phyloP scores from a whole-genome alignment of 2,113 vertebrate genomes.

The Tenebrosternarchus preto region DNA sequence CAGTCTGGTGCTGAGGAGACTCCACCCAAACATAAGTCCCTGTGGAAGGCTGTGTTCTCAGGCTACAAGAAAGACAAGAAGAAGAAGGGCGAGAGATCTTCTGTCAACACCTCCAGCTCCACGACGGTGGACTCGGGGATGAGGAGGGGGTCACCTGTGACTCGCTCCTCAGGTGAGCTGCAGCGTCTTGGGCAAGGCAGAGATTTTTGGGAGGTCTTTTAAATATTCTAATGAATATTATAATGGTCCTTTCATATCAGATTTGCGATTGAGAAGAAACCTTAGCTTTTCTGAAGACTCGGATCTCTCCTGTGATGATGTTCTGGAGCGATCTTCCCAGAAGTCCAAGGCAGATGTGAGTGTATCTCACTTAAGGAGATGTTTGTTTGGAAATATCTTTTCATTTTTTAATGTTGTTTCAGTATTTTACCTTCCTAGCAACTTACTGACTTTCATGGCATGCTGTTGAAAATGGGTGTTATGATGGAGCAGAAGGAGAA shows the following conservation, averaged over 20 bases:
- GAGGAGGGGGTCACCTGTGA: constrained; percentile 71
- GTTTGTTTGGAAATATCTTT: constrained; percentile 3
- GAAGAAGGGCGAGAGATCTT: constrained; percentile 89
- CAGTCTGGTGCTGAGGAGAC: constrained; percentile 84
- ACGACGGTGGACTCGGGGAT: constrained; percentile 86
- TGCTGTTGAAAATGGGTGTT: constrained; percentile 73
- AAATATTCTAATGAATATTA: too few relatives aligned
- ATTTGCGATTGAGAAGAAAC: constrained; percentile 84
- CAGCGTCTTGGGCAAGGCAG: background rate
- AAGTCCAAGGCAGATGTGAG: constrained; percentile 92
- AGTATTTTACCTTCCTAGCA: constrained; percentile 68
- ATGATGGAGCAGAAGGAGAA: too few relatives aligned
- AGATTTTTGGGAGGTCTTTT: background rate
- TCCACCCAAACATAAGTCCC: constrained; percentile 84
- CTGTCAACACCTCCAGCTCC: constrained; percentile 89
- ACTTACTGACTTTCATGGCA: constrained; percentile 78
- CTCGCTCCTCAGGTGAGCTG: constrained; percentile 79
- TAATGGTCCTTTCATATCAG: constrained; percentile 64
- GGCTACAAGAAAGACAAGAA: constrained; percentile 97
- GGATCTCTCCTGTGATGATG: constrained; percentile 92
- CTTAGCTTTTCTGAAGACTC: constrained; percentile 96
- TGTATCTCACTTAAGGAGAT: constrained; percentile 30
- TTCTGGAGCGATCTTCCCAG: constrained; percentile 91
- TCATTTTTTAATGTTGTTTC: constrained; percentile 5
- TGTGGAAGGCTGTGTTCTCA: constrained; percentile 97